Conservation (phyloP, 2,888 invertebrate genomes). For the Epirrita christyi region DNA sequence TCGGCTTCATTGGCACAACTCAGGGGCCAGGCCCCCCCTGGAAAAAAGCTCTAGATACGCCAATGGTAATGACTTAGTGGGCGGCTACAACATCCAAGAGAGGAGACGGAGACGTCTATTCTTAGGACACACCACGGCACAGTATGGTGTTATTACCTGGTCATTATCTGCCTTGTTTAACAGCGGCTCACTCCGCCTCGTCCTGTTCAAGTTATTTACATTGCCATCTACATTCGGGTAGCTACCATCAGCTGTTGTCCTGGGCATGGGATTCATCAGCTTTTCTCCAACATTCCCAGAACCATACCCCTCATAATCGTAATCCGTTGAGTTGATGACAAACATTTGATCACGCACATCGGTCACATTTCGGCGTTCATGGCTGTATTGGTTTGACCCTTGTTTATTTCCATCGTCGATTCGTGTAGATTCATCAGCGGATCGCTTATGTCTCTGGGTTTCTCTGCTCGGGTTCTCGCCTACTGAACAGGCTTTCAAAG, state of each 20-base stretch:
- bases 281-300: constrained; percentile 52
- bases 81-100: too few relatives aligned
- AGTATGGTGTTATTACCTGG: constrained; percentile 57
- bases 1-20: too few relatives aligned
- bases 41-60: too few relatives aligned
- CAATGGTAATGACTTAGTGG: too few relatives aligned
- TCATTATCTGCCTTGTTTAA: constrained; percentile 58
- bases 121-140: too few relatives aligned
- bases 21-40: too few relatives aligned
- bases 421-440: constrained; percentile 45
- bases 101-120: too few relatives aligned
- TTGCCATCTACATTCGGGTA: constrained; percentile 32
- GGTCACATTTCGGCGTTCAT: constrained; percentile 59
- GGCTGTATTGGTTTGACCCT: constrained; percentile 57
- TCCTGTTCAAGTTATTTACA: constrained; percentile 44
- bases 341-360: constrained; percentile 54
- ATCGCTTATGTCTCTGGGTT: constrained; percentile 33
- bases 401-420: constrained; percentile 57
- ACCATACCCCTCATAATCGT: constrained; percentile 55
- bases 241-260: constrained; percentile 37
- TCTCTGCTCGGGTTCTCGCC: constrained; percentile 33
- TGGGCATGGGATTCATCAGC: constrained; percentile 49
- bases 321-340: constrained; percentile 61
- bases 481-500: constrained; percentile 60
- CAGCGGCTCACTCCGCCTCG: constrained; percentile 60